A percentile compares a stretch with the other conserved stretches of the same genome.
These are phyloP conservation scores for Catonia carolina DNA, from an alignment of 2,888 invertebrate species.

Conservation along the genomic window DNA sequence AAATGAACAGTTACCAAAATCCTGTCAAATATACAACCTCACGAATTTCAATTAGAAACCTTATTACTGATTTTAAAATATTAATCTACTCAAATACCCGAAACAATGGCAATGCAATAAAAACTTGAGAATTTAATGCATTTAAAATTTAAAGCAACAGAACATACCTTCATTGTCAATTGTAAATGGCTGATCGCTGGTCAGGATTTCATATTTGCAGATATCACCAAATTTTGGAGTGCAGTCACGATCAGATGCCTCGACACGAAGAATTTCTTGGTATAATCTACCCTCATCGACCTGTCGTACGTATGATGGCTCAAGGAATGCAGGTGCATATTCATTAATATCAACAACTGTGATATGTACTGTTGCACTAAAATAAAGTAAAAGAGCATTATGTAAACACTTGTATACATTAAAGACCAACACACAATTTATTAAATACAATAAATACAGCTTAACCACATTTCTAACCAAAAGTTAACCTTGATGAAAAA, in stretches of 20 bases:
- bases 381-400: not conserved
- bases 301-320: constrained; percentile 82
- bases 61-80: no score
- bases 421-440: not conserved
- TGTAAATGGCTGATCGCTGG: constrained; percentile 81
- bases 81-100: no score
- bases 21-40: no score
- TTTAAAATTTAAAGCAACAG: no score
- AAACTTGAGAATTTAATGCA: no score
- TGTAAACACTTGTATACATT: not conserved
- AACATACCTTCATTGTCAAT: constrained; percentile 82
- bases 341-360: constrained; percentile 95
- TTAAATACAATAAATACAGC: no score
- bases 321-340: constrained; percentile 85
- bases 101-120: no score
- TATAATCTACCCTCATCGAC: constrained; percentile 87
- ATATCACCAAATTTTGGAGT: constrained; percentile 93
- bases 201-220: constrained; percentile 95
- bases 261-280: constrained; percentile 83
- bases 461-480: no score
- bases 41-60: no score
- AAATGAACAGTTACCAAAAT: no score
- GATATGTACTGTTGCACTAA: constrained; percentile 86
- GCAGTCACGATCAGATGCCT: constrained; percentile 90
- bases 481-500: no score